Base-by-base conservation (phyloP, 2,888 invertebrate species). In the Morinoia aosen region DNA sequence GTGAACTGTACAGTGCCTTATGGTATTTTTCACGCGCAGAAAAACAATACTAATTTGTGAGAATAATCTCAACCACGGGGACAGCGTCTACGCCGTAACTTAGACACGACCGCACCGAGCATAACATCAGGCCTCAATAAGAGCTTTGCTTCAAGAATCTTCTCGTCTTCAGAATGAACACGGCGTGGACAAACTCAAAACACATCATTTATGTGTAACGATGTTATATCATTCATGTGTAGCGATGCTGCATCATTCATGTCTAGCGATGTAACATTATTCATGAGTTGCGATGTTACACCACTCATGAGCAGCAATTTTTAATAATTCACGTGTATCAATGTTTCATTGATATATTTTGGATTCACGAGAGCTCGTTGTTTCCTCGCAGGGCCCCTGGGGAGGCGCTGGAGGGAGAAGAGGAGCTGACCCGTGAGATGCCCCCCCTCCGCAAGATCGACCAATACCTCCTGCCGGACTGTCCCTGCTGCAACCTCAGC, bases 381-480 rank as follows among this genome's bases (percentile, higher is more conserved):
- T 40, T 90, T 40, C 33, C 33, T 19, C 40, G 39, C 90, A 90
- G 90, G 40, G 90, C 48, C 16, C 39, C 90, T 10, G 90, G 93
- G 12, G 93, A 33, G 12, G 56, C 93, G 3, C 5, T 58, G 91
- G 95, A 95, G 39, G 95, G 58, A 11, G 58, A n/a, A 33, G 96
- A 96, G 76, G 96, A 96, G 61, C 88, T 91, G 57, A 96, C 96
- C 93, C 95, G 96, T 33, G 98, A 98, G 97, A 98, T 98, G 97
- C 99, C 99, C 95, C 98, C 98, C 48, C 98, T 98, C 96, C 98
- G 99, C 96, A 98, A 98, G 97, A 98, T 99, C 97, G 99, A 99
- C 97, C 98, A 98, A 97, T 99, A 99, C 97, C 98, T 98, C 97
- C 98, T 98, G 97, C 98, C 99, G 61, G 98, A 99, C 97, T 98